These are phyloP conservation scores for Drosophila paulistorum DNA, from an alignment of 1,140 invertebrate species.

Conservation along the genomic window DNA sequence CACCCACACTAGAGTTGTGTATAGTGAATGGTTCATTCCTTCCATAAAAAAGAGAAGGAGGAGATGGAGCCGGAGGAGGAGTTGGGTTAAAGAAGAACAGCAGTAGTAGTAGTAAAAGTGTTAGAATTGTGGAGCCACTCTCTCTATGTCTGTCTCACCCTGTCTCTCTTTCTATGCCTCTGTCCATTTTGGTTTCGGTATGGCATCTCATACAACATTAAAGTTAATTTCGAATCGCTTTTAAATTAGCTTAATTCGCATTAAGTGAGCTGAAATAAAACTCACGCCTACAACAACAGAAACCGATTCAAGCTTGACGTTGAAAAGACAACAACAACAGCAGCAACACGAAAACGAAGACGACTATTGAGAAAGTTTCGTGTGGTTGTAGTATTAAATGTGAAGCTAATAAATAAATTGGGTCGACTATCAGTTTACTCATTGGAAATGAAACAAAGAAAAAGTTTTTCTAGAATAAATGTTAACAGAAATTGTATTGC, in stretches of 20 bases:
- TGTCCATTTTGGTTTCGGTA: constrained; percentile 16
- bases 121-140: constrained; percentile 37
- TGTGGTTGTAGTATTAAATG: background rate
- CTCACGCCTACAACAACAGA: constrained; percentile 69
- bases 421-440: background rate
- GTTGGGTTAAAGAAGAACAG: constrained; percentile 9
- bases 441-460: background rate
- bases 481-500: too few relatives aligned
- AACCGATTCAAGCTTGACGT: background rate
- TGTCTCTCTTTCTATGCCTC: constrained; percentile 25
- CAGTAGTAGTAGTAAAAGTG: constrained; percentile 34
- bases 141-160: background rate
- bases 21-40: constrained; percentile 1
- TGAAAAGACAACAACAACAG: constrained; percentile 32
- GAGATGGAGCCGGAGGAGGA: constrained; percentile 5
- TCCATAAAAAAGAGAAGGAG: background rate
- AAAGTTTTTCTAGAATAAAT: too few relatives aligned
- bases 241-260: constrained; percentile 83
- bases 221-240: constrained; percentile 82
- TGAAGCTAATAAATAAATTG: background rate
- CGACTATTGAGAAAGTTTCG: constrained; percentile 19
- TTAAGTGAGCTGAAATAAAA: constrained; percentile 75
- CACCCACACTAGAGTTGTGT: constrained; percentile 29
- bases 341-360: constrained; percentile 33
- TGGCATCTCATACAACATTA: constrained; percentile 66